Conservation (phyloP, 2,888 invertebrate genomes). For the Perizoma affinitatum region DNA sequence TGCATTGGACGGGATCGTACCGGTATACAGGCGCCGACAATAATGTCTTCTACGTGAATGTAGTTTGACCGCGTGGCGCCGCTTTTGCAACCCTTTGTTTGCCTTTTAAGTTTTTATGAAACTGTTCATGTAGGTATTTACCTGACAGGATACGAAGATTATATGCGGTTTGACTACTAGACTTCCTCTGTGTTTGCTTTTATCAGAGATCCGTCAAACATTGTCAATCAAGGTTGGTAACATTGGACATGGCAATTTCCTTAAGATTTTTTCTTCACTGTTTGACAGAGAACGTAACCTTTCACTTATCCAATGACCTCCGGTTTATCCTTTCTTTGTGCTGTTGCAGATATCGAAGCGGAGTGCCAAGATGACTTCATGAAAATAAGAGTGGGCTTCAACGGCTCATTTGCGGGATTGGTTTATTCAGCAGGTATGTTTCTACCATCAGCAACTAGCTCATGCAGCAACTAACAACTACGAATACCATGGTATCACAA, state of each 20-base stretch:
- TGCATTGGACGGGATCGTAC: too few species aligned
- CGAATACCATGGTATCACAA: too few species aligned
- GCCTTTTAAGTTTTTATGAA: constrained; percentile 52
- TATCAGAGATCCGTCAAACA: constrained; percentile 10
- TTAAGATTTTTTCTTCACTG: too few species aligned
- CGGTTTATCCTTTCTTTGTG: neutral
- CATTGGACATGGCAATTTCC: neutral
- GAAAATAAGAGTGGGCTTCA: constrained; percentile 96
- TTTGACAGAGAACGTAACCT: neutral
- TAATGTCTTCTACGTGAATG: constrained; percentile 9
- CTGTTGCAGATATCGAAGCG: constrained; percentile 93
- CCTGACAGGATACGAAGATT: constrained; percentile 45
- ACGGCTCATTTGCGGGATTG: constrained; percentile 94
- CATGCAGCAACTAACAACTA: too few species aligned
- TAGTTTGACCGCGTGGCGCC: constrained; percentile 46
- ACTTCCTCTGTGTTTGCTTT: constrained; percentile 21
- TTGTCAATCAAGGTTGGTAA: neutral
- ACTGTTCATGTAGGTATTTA: constrained; percentile 48
- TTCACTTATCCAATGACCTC: neutral
- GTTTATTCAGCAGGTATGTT: constrained; percentile 93
- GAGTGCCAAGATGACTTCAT: constrained; percentile 98
- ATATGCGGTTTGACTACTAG: constrained; percentile 25
- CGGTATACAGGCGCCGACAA: too few species aligned
- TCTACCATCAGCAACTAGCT: too few species aligned
- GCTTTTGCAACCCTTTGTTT: constrained; percentile 65